These are phyloP conservation scores for Buphagus erythrorhynchus DNA, from an alignment of 2,797 vertebrate species.

Conservation along the genomic window DNA sequence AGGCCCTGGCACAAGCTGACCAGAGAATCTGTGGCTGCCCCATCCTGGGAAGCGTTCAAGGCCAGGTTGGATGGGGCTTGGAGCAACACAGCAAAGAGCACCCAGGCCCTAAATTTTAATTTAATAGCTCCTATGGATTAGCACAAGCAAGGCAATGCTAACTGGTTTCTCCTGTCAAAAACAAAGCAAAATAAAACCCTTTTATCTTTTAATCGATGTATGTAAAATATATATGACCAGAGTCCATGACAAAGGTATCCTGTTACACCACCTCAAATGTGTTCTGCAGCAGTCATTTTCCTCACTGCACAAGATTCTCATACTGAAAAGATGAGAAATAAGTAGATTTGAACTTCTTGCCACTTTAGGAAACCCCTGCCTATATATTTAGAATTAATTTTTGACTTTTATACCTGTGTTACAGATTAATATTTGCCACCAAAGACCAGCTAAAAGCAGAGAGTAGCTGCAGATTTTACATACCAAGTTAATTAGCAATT, in stretches of 20 bases:
- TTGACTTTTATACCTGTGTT: conserved; percentile 5
- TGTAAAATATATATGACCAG: conserved; percentile 58
- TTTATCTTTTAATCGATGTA: conserved; percentile 44
- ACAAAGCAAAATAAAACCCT: conserved; percentile 37
- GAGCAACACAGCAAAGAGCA: not conserved
- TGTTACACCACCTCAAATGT: conserved; percentile 13
- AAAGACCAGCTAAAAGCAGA: not conserved
- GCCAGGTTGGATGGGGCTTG: not conserved
- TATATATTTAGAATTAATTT: not conserved
- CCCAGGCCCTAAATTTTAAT: not conserved
- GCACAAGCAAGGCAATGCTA: not conserved
- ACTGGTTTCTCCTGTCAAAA: not conserved
- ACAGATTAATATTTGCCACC: not conserved
- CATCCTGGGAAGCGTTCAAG: not conserved
- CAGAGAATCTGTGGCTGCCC: not conserved
- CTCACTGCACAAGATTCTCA: not conserved
- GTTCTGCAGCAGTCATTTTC: not conserved
- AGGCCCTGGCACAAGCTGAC: fast-evolving
- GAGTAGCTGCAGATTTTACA: conserved; percentile 79
- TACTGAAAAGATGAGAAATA: not conserved
- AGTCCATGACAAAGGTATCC: conserved; percentile 17
- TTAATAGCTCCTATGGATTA: not conserved
- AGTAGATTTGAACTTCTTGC: not conserved
- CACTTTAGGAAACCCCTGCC: not conserved
- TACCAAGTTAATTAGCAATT: conserved; percentile 87